Evolutionary conservation across 2,797 vertebrate species (phyloP).

Genomic region (Pelobates cultripes): DNA sequence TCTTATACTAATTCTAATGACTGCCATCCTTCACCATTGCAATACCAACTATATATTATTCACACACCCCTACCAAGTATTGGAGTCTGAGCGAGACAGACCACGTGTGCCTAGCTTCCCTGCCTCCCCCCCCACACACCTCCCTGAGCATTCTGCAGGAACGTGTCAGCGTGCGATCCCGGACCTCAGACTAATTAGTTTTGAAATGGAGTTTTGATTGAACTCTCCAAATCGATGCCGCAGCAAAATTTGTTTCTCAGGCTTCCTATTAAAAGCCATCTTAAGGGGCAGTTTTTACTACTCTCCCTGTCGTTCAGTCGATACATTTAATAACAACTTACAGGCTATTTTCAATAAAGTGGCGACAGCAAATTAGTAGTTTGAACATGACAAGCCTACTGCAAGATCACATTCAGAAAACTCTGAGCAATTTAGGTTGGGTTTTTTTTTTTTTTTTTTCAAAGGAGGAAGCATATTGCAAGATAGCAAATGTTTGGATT

Average conservation of each 20-base stretch:
- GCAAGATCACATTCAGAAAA: slow-evolving; percentile 79
- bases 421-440: slow-evolving; percentile 77
- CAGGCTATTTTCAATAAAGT: slow-evolving; percentile 88
- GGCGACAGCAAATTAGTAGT: slow-evolving; percentile 86
- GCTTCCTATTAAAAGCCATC: slow-evolving; percentile 91
- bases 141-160: slow-evolving; percentile 79
- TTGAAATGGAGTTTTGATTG: slow-evolving; percentile 99
- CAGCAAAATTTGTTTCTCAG: slow-evolving; percentile 96
- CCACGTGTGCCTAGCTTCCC: slow-evolving; percentile 29
- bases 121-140: slow-evolving; percentile 61
- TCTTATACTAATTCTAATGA: no score
- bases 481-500: slow-evolving; percentile 56
- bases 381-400: slow-evolving; percentile 85
- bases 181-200: slow-evolving; percentile 99
- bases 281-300: slow-evolving; percentile 88
- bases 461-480: slow-evolving; percentile 67
- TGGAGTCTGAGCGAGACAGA: background rate
- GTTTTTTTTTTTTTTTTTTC: background rate
- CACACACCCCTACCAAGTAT: slow-evolving; percentile 21
- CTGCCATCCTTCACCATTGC: background rate
- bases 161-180: slow-evolving; percentile 86
- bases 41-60: background rate
- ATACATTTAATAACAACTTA: slow-evolving; percentile 91
- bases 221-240: slow-evolving; percentile 97
- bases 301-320: slow-evolving; percentile 86